Evolutionary conservation across 2,888 invertebrate genomes (phyloP), one percentile per base, ranked within the genome.

Genomic region (Sisyra terminalis): DNA sequence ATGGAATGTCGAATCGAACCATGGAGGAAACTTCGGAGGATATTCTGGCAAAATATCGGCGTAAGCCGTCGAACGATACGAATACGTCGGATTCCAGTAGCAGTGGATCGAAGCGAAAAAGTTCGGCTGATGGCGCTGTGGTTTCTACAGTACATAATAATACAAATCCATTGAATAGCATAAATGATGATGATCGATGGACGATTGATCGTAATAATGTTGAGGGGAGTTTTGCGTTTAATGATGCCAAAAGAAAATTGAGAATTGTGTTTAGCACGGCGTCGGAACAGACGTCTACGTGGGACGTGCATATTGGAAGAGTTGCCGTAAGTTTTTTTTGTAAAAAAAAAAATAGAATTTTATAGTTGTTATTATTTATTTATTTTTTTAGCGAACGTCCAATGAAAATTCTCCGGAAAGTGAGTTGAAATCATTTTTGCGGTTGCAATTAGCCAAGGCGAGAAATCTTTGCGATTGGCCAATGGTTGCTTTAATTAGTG

Each of bases 21-120:
- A 34, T 41, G 5, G 18, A 30, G 10, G 90, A 90, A 65, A 77
- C 77, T 29, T 80, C 85, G 0, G 93, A 94, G 55, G 92, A 94
- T 56, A 96, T 96, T 56, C 69, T 96, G 50, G 94, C 89, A 34
- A 96, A 94, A 63, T 96, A 96, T 64, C 71, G 93, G 3, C 72
- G 78, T 50, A 76, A 79, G 57, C 69, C 73, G 44, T 70, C 73
- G 47, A 67, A 63, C 13, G 70, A 68, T 49, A 67, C 67, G 44
- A 47, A 50, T 24, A 47, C 49, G 8, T 48, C 48, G 29, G 66
- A 69, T 7, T 61, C 62, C 4, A 55, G 58, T 3, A 60, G 60
- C 38, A 63, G 59, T 45, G 58, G 56, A 47, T 56, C 58, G 3
- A 46, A 45, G 37, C 39, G 42, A 13, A 46, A 47, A 32, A 45